Evolutionary conservation across 2,797 vertebrate species (phyloP).

Genomic region (Enteromius treurensis): DNA sequence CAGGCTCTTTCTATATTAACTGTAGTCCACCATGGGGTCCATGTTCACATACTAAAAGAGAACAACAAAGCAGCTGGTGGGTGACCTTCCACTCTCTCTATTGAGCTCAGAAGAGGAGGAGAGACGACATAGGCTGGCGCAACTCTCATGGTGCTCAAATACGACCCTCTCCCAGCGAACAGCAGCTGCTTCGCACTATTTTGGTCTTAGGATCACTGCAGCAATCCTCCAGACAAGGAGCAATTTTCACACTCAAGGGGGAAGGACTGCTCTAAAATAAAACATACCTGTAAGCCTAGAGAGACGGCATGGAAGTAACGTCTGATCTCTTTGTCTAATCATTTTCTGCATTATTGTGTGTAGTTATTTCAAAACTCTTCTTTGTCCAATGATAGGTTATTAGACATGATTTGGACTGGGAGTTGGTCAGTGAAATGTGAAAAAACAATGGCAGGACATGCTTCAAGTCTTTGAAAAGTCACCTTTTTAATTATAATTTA

Average conservation of each 20-base stretch:
- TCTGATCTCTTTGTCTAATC: slow-evolving; percentile 1
- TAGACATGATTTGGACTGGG: neutral
- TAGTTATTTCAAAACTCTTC: slow-evolving; percentile 1
- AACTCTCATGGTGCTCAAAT: slow-evolving; percentile 46
- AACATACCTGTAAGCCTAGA: slow-evolving; percentile 47
- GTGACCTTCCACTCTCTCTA: slow-evolving; percentile 55
- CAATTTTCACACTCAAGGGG: slow-evolving; percentile 67
- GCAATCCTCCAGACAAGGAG: slow-evolving; percentile 60
- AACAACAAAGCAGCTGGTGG: slow-evolving; percentile 46
- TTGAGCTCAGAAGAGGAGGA: slow-evolving; percentile 28
- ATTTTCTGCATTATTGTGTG: slow-evolving; percentile 1
- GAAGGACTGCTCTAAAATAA: slow-evolving; percentile 57
- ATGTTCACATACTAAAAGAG: slow-evolving; percentile 50
- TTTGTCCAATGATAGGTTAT: neutral
- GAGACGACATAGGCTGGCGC: slow-evolving; percentile 47
- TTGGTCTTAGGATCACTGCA: slow-evolving; percentile 64
- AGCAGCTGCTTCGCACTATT: slow-evolving; percentile 74
- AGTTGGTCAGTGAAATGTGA: neutral
- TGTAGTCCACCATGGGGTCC: slow-evolving; percentile 11
- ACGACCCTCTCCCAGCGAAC: slow-evolving; percentile 55
- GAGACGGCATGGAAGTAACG: slow-evolving; percentile 24
- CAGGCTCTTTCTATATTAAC: slow-evolving; percentile 44
- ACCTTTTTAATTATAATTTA: slow-evolving; percentile 63
- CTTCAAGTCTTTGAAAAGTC: slow-evolving; percentile 56
- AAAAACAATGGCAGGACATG: slow-evolving; percentile 15